phyloP scores from a whole-genome alignment of 1,140 invertebrate species.

The Tetragonula clypearis region DNA sequence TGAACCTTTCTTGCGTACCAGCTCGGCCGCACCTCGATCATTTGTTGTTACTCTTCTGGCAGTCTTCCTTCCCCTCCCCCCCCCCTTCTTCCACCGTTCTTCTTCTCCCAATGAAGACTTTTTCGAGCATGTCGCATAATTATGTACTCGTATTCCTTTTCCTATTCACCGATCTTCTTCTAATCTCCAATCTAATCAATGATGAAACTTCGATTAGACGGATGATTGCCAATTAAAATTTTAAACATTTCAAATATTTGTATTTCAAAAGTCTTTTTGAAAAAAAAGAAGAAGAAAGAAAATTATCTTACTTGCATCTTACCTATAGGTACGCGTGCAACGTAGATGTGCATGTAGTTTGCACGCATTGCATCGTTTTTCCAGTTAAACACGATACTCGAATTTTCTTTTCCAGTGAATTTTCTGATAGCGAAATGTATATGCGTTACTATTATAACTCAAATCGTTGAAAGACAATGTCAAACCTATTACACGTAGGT shows the following conservation, averaged over 20 bases:
- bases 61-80: constrained; percentile 32
- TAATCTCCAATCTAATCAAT: background rate
- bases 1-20: constrained; percentile 76
- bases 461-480: background rate
- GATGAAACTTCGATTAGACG: background rate
- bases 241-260: too few relatives aligned
- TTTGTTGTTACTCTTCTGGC: constrained; percentile 35
- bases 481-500: background rate
- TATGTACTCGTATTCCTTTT: background rate
- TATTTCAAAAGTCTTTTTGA: too few relatives aligned
- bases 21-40: constrained; percentile 57
- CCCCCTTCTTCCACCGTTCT: background rate
- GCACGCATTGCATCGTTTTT: background rate
- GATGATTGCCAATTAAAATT: background rate
- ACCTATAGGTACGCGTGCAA: too few relatives aligned
- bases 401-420: background rate
- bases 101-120: too few relatives aligned
- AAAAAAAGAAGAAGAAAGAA: too few relatives aligned
- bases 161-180: background rate
- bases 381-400: too few relatives aligned
- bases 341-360: too few relatives aligned
- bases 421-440: background rate
- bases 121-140: background rate
- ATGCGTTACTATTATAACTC: background rate
- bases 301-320: too few relatives aligned